Base-by-base conservation (phyloP, 2,888 invertebrate genomes). In the Zygaena filipendulae region DNA sequence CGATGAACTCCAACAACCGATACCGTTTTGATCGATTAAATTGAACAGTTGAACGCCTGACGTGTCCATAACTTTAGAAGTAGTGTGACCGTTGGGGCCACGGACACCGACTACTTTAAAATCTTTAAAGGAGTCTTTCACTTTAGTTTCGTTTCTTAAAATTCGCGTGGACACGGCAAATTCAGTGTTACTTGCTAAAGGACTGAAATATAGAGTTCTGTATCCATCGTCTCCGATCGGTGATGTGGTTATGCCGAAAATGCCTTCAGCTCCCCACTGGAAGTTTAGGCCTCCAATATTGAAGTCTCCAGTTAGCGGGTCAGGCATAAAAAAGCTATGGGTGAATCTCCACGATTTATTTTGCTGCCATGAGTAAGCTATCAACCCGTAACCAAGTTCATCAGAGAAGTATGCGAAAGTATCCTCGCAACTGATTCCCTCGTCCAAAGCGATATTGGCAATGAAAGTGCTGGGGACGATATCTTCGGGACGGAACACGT, bases 391-490 rank as follows among this genome's bases (percentile, higher is more conserved):
- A 27, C 91, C 91, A 11, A 92, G 72, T 54, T 92, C 92, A 53
- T 92, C 92, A 0, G 90, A 87, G 66, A 91, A 84, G 58, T 92
- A 92, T 0, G 91, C 91, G 51, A 81, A 90, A 0, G 88, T 84
- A 50, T 91, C 90, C 3, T 90, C 87, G 50, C 91, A 92, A 22
- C 75, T 82, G 43, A 81, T 79, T 14, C 90, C 90, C 39, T 90
- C 79, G 49, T 93, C 92, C 2, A 92, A 83, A n/a, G 87, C 90
- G 32, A 91, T 90, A 51, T 91, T 92, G n/a, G 92, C 92, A 36
- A 92, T 91, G 59, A 92, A 92, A 1, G 91, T 91, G 21, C 88
- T 84, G 28, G 85, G 66, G 38, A 90, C 88, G 11, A 87, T 90
- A 47, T 92, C 91, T 36, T 89, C 88, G 0, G 85, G 69, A 10